Base-by-base conservation (phyloP, 2,888 invertebrate genomes). In the Pilophorus perplexus region DNA sequence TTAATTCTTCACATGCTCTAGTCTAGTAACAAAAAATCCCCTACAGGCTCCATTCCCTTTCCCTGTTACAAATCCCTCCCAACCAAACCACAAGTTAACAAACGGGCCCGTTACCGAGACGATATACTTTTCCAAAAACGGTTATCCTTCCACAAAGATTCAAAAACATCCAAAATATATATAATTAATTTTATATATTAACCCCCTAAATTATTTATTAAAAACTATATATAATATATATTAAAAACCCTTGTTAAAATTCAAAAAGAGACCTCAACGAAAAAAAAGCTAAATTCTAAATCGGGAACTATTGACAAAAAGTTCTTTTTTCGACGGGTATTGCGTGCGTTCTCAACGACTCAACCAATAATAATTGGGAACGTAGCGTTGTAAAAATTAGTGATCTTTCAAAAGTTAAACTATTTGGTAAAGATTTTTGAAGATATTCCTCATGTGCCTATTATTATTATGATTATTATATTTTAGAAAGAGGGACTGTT, bases 11-110 rank as follows among this genome's bases (percentile, higher is more conserved):
- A 62, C 69, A 69, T 70, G 70, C 67, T 68, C 66, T 70, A 70
- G 70, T 67, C 66, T 70, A 68, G 67, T 54, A 68, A 69, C 55
- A 42, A 69, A 67, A 68, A 66, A 66, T 67, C 70, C 72, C 72
- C 68, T 72, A 71, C 72, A 71, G 72, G 72, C 72, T 72, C 72
- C 71, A 72, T 64, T 69, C 72, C 72, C 70, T 71, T 67, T 69
- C 72, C 70, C 66, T 48, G 67, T 70, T 70, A 69, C 71, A 71
- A 65, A 69, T 71, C 72, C 71, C 71, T 68, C 67, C 72, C 72
- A 65, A 65, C 65, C 65, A 65, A 65, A 65, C 65, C 65, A 65
- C 65, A 65, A 65, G 65, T 65, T 65, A 55, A 65, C 40, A 65
- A 72, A 71, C 71, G 71, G 72, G 72, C 71, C 72, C 72, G 68